phyloP scores from a whole-genome alignment of 2,797 vertebrate genomes.

The Microcaecilia unicolor region DNA sequence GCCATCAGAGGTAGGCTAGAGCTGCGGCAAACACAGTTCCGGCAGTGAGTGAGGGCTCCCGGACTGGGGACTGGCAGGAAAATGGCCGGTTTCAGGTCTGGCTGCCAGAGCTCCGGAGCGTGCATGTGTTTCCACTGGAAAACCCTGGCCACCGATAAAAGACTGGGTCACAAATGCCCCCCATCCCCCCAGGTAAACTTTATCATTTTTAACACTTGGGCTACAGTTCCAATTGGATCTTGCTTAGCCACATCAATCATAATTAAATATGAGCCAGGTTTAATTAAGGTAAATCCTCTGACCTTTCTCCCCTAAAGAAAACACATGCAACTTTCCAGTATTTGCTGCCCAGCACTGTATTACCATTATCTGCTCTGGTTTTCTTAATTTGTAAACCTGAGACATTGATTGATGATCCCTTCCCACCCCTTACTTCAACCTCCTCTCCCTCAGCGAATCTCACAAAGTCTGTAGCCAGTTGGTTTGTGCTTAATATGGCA shows the following conservation, averaged over 20 bases:
- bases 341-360: slow-evolving; percentile 7
- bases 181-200: too few species aligned
- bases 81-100: too few species aligned
- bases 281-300: slow-evolving; percentile 19
- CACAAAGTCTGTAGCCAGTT: slow-evolving; percentile 37
- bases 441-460: slow-evolving; percentile 35
- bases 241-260: slow-evolving; percentile 28
- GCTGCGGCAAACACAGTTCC: too few species aligned
- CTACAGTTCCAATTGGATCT: slow-evolving; percentile 20
- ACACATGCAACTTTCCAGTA: slow-evolving; percentile 17
- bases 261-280: slow-evolving; percentile 17
- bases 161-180: too few species aligned
- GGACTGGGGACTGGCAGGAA: too few species aligned
- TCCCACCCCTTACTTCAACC: too few species aligned
- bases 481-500: slow-evolving; percentile 36
- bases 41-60: too few species aligned
- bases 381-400: slow-evolving; percentile 32
- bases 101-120: too few species aligned
- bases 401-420: slow-evolving; percentile 37
- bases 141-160: too few species aligned
- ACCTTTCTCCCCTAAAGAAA: slow-evolving; percentile 26
- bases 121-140: too few species aligned
- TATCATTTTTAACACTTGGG: too few species aligned
- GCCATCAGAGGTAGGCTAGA: too few species aligned
- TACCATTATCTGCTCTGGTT: slow-evolving; percentile 19